Percentiles rank a stretch among this genome's conserved stretches.
These are phyloP conservation scores for Momotus momota DNA, from an alignment of 2,797 vertebrate species.

Conservation along the genomic window DNA sequence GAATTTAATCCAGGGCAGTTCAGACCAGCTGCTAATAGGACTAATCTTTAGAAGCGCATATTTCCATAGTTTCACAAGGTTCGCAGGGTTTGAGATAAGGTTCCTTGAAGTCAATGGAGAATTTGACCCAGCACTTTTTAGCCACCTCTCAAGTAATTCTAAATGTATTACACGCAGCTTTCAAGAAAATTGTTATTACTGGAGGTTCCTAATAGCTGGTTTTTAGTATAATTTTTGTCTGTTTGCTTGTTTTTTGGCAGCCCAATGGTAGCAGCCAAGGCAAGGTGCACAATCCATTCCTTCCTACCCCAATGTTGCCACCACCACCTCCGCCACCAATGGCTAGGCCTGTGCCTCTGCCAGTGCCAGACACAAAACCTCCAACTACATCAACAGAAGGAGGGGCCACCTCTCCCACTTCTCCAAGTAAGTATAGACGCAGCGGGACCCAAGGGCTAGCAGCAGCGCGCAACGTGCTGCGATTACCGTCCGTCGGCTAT, in stretches of 20 bases:
- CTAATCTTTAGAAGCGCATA: not conserved
- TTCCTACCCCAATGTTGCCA: conserved; percentile 98
- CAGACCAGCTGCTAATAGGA: not conserved
- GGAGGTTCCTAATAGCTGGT: conserved; percentile 38
- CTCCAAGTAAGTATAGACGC: conserved; percentile 90
- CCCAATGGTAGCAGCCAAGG: conserved; percentile 97
- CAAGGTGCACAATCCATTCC: conserved; percentile 99
- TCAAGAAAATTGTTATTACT: conserved; percentile 1
- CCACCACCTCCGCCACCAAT: conserved; percentile 96
- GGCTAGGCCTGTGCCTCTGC: conserved; percentile 97
- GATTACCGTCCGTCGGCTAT: not conserved
- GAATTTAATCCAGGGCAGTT: not conserved
- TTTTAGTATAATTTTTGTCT: conserved; percentile 71
- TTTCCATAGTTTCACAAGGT: not conserved
- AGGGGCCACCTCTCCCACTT: conserved; percentile 94
- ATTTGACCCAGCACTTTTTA: not conserved
- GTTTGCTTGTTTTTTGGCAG: conserved; percentile 79
- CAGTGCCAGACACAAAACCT: conserved; percentile 95
- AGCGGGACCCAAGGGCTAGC: conserved; percentile 16
- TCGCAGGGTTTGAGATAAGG: not conserved
- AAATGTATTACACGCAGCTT: not conserved
- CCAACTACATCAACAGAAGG: conserved; percentile 93
- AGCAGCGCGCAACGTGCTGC: not conserved
- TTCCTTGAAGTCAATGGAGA: not conserved
- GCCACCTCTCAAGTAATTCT: not conserved